phyloP scores from a whole-genome alignment of 2,797 vertebrate genomes.

The Microtus californicus region DNA sequence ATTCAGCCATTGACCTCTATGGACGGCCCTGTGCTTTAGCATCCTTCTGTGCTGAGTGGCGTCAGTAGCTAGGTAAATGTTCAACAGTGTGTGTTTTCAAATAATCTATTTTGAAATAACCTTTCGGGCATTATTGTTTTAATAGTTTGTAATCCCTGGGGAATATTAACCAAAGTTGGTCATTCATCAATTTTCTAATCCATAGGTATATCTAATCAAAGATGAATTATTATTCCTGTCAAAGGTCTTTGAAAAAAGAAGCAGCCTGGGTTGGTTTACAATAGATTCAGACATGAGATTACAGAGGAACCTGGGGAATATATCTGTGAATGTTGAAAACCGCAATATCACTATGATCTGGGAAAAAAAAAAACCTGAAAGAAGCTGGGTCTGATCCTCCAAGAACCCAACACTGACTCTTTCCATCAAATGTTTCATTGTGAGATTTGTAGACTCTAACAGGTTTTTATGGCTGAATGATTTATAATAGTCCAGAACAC shows the following conservation, averaged over 20 bases:
- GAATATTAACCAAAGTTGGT: constrained; percentile 19
- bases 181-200: background rate
- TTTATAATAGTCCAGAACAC: background rate
- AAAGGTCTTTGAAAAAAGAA: background rate
- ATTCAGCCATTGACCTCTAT: background rate
- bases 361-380: background rate
- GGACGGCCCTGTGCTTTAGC: background rate
- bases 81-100: background rate
- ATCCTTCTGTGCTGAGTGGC: background rate
- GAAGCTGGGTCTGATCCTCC: background rate
- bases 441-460: background rate
- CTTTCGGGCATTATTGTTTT: background rate
- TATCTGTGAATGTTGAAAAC: background rate
- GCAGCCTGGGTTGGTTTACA: background rate
- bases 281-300: background rate
- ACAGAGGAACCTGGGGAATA: background rate
- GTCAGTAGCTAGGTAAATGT: background rate
- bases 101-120: background rate
- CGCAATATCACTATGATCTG: background rate
- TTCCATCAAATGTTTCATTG: background rate
- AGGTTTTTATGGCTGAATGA: background rate
- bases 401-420: background rate
- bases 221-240: background rate
- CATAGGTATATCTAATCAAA: background rate
- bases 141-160: background rate